Evolutionary conservation across 2,113 vertebrate genomes (phyloP).

Genomic region (Equus quagga): DNA sequence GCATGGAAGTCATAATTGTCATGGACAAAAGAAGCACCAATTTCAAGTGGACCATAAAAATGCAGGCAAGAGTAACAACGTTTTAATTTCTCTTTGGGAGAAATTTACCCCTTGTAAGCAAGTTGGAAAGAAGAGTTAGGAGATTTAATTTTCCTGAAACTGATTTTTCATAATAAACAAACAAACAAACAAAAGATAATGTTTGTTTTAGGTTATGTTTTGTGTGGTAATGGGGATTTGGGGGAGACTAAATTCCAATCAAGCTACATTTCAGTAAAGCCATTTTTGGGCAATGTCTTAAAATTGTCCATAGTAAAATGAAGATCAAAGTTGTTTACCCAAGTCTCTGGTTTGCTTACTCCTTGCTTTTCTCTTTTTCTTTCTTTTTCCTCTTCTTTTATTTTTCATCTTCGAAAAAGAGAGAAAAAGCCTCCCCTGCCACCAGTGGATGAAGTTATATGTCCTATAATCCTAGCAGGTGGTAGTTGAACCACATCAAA

Average conservation of each 20-base stretch:
- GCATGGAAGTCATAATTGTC: not conserved
- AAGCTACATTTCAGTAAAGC: not conserved
- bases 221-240: not conserved
- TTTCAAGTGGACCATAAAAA: not conserved
- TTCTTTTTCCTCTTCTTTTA: not conserved
- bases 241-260: not conserved
- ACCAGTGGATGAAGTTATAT: not conserved
- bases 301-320: not conserved
- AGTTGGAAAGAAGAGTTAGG: not conserved
- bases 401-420: not conserved
- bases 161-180: not conserved
- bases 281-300: not conserved
- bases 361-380: not conserved
- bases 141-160: not conserved
- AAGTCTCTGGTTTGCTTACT: not conserved
- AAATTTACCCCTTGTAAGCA: not conserved
- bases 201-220: not conserved
- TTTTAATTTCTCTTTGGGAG: not conserved
- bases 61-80: not conserved
- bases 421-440: accelerated
- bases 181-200: not conserved
- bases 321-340: not conserved
- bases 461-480: not conserved
- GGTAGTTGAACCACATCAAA: not conserved
- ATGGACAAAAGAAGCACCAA: not conserved